phyloP scores from a whole-genome alignment of 2,888 invertebrate species.

The Drosophila algonquin region DNA sequence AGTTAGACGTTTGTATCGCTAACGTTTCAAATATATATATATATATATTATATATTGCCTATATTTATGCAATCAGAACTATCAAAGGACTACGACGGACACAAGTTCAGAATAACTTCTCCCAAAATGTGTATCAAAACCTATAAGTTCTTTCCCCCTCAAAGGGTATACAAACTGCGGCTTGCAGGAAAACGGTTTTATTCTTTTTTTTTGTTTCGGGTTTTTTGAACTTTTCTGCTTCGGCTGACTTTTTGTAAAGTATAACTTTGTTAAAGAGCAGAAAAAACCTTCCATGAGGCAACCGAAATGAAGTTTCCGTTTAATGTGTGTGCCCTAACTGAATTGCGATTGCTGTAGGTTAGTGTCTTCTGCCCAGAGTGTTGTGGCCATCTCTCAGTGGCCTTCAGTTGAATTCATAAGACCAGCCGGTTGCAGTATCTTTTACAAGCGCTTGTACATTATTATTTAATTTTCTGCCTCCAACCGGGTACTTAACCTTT shows the following conservation, averaged over 20 bases:
- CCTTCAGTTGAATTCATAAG: background rate
- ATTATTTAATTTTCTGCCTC: conserved; percentile 69
- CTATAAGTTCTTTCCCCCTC: no score
- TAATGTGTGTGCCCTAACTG: conserved; percentile 6
- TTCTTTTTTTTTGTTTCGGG: conserved; percentile 11
- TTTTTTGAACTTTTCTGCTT: conserved; percentile 44
- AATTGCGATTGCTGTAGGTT: background rate
- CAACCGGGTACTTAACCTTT: conserved; percentile 68
- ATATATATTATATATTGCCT: no score
- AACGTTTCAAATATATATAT: no score
- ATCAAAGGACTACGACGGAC: background rate
- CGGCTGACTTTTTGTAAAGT: conserved; percentile 16
- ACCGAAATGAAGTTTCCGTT: background rate
- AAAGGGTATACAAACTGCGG: background rate
- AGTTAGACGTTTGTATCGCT: background rate
- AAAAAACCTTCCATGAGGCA: conserved; percentile 1
- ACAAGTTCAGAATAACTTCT: no score
- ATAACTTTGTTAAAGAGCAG: conserved; percentile 21
- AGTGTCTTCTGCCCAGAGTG: background rate
- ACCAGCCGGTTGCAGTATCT: background rate
- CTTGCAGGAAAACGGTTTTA: background rate
- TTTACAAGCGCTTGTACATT: conserved; percentile 34
- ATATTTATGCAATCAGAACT: background rate
- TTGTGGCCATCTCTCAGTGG: background rate
- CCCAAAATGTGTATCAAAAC: no score